Conservation (phyloP, 2,113 vertebrate genomes). For the Tor tambroides region DNA sequence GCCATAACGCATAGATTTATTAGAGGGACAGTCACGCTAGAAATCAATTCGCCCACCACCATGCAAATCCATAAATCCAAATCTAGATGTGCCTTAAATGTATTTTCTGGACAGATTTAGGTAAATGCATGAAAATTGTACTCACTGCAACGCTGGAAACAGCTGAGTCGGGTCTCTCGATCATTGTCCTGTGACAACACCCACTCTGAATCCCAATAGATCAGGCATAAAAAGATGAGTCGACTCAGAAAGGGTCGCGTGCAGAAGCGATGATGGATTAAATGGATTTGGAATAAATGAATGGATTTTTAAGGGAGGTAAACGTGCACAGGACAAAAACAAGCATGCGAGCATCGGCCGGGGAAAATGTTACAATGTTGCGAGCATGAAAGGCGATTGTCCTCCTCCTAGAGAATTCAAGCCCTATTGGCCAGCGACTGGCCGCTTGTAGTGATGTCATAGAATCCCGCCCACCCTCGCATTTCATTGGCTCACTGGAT, state of each 20-base stretch:
- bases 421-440: conserved; percentile 55
- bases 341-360: conserved; percentile 28
- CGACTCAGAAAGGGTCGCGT: not conserved
- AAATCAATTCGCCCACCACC: not conserved
- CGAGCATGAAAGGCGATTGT: conserved; percentile 52
- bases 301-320: conserved; percentile 55
- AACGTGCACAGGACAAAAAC: conserved; percentile 61
- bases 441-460: conserved; percentile 43
- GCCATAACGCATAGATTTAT: not conserved
- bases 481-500: not conserved
- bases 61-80: not conserved
- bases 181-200: conserved; percentile 74
- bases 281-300: conserved; percentile 21
- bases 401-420: conserved; percentile 42
- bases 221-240: conserved; percentile 61
- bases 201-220: conserved; percentile 61
- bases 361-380: conserved; percentile 31
- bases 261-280: not conserved
- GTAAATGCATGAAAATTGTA: conserved; percentile 43
- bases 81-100: not conserved
- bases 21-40: not conserved
- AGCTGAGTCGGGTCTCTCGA: conserved; percentile 77
- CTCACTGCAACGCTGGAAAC: conserved; percentile 80
- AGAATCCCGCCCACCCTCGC: not conserved
- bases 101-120: not conserved